Evolutionary conservation across 2,113 vertebrate species (phyloP), one percentile per base, ranked within the genome.

Genomic region (Mustela lutreola): DNA sequence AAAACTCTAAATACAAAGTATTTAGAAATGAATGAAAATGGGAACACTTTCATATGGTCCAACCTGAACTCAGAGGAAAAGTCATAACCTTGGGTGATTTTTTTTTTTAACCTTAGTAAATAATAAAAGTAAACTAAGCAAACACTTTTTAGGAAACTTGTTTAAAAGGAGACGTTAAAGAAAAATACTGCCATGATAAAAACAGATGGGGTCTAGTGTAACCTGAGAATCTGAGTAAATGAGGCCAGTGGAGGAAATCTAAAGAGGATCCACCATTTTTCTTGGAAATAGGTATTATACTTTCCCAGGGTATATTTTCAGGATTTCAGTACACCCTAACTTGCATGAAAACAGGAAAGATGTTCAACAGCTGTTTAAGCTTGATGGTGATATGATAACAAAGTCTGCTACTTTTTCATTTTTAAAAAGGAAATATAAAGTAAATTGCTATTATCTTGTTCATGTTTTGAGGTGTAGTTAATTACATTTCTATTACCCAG

Each of bases 61-160:
- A 96, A 97, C 21, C 45, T 56, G 62, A 90, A 82, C 45, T 95
- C 67, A 91, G 58, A 85, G 84, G 85, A 97, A 95, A 91, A 96
- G 62, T 65, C 18, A 88, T 96, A 94, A 71, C 7, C 19, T 70
- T 78, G 50, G 28, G 89, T 53, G 11, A 73, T 33, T 33, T 56
- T 62, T 39, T 39, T 84, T 75, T 91, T 91, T 90, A 11, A 42
- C 8, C 39, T 62, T 28, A 84, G n/a, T 28, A 83, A 92, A 58
- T 62, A 92, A 42, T 93, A 36, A 81, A 91, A 89, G n/a, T 79
- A 93, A 91, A 73, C 50, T 65, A 79, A 94, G 42, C 16, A 93
- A 45, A 78, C 45, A 21, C 39, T 70, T 75, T 96, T 73, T 16
- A 36, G 81, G 42, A 76, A 88, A 26, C 39, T 78, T 15, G 7